Conservation (phyloP, 2,888 invertebrate species). For the Tetramorium bicarinatum region DNA sequence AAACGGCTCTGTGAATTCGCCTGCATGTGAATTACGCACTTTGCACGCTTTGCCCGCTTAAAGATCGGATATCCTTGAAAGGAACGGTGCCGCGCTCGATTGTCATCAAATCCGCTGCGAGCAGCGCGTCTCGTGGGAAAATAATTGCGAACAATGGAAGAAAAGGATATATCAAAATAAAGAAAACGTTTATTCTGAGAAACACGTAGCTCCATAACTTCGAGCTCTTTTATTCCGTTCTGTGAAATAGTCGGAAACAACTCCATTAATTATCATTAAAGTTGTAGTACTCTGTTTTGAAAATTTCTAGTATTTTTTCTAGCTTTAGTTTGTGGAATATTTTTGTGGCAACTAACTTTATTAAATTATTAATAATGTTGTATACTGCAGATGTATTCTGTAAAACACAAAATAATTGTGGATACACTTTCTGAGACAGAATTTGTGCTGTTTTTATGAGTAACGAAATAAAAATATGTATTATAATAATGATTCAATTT, state of each 20-base stretch:
- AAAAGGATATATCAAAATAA: neutral
- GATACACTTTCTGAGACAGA: neutral
- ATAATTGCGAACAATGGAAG: neutral
- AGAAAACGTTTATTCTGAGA: neutral
- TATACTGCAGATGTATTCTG: neutral
- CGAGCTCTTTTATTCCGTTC: neutral
- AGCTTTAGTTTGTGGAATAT: neutral
- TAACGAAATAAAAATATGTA: neutral
- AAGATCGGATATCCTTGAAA: slow-evolving; percentile 17
- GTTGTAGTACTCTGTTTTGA: neutral
- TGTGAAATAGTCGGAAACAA: neutral
- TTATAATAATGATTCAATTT: neutral
- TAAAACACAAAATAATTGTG: neutral
- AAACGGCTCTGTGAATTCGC: slow-evolving; percentile 27
- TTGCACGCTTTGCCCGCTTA: slow-evolving; percentile 12
- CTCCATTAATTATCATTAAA: neutral
- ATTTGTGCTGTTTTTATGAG: neutral
- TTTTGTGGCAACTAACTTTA: neutral
- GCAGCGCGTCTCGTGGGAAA: neutral
- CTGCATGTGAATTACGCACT: slow-evolving; percentile 37
- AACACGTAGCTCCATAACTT: neutral
- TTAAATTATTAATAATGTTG: neutral
- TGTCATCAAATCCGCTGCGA: neutral
- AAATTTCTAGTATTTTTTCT: neutral
- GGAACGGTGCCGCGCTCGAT: neutral